Conservation (phyloP, 2,888 invertebrate genomes). For the Drosophila macrospina region DNA sequence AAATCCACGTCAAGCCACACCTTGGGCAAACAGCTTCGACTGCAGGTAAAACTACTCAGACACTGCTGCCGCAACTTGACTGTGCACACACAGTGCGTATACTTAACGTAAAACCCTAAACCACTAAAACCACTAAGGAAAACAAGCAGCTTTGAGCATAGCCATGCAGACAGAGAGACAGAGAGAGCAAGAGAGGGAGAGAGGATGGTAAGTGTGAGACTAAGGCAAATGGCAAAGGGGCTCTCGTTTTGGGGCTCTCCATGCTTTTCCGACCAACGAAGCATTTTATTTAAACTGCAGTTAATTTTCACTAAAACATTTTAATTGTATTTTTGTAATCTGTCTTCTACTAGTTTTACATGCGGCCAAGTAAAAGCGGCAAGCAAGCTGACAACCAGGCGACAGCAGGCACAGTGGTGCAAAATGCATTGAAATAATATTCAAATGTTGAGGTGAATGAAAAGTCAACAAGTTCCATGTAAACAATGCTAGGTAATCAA, state of each 20-base stretch:
- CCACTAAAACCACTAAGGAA: slow-evolving; percentile 77
- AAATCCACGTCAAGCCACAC: slow-evolving; percentile 78
- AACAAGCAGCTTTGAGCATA: slow-evolving; percentile 52
- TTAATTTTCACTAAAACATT: slow-evolving; percentile 81
- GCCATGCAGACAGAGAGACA: not conserved
- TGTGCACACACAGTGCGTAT: slow-evolving; percentile 73
- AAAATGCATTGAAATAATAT: not conserved
- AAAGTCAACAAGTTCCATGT: not conserved
- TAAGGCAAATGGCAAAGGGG: not conserved
- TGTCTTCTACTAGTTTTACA: slow-evolving; percentile 74
- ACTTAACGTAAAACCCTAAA: slow-evolving; percentile 77
- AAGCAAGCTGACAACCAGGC: slow-evolving; percentile 35
- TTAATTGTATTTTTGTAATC: slow-evolving; percentile 81
- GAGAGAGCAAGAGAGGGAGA: too few relatives aligned
- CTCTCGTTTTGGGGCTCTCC: slow-evolving; percentile 37
- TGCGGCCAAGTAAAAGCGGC: slow-evolving; percentile 47
- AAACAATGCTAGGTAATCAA: too few relatives aligned
- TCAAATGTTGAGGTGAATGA: not conserved
- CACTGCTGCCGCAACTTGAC: slow-evolving; percentile 50
- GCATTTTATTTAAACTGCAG: slow-evolving; percentile 81
- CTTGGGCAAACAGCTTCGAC: slow-evolving; percentile 65
- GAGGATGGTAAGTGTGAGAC: not conserved
- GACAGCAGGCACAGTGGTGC: slow-evolving; percentile 39
- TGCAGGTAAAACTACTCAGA: slow-evolving; percentile 42
- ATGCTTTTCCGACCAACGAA: slow-evolving; percentile 61